Evolutionary conservation across 2,888 invertebrate genomes (phyloP).

Genomic region (Conistra vaccinii): DNA sequence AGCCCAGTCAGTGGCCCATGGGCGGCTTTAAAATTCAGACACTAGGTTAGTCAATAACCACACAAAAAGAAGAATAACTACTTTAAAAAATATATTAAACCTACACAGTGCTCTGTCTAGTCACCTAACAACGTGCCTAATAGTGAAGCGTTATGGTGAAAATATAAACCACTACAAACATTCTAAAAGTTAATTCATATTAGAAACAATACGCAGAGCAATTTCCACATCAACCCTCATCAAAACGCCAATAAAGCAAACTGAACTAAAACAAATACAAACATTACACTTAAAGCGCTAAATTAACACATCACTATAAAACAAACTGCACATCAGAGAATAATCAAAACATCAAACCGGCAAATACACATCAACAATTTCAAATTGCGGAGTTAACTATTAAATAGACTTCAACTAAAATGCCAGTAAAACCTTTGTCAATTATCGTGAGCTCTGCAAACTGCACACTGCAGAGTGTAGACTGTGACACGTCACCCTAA

Average conservation of each 20-base stretch:
- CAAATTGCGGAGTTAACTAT: slow-evolving; percentile 24
- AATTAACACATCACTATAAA: slow-evolving; percentile 32
- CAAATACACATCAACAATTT: slow-evolving; percentile 29
- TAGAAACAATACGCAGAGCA: not conserved
- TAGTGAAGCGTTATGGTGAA: not conserved
- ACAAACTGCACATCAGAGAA: slow-evolving; percentile 25
- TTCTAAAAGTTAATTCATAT: not conserved
- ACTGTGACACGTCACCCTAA: slow-evolving; percentile 40
- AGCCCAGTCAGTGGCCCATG: too few relatives aligned
- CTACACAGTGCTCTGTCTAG: not conserved
- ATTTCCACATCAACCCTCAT: slow-evolving; percentile 11
- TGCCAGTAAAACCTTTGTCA: slow-evolving; percentile 7
- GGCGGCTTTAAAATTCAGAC: too few relatives aligned
- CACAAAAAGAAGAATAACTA: too few relatives aligned
- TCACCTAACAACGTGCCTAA: not conserved
- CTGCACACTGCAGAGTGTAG: slow-evolving; percentile 18
- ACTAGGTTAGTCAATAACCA: too few relatives aligned
- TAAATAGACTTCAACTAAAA: slow-evolving; percentile 3
- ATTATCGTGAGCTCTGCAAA: slow-evolving; percentile 30
- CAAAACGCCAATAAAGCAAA: slow-evolving; percentile 38
- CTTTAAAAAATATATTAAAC: not conserved
- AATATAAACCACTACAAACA: not conserved
- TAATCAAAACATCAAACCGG: slow-evolving; percentile 43
- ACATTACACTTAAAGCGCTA: slow-evolving; percentile 44
- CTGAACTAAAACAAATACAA: slow-evolving; percentile 45